Evolutionary conservation across 2,797 vertebrate genomes (phyloP).

Genomic region (Gymnodraco acuticeps): DNA sequence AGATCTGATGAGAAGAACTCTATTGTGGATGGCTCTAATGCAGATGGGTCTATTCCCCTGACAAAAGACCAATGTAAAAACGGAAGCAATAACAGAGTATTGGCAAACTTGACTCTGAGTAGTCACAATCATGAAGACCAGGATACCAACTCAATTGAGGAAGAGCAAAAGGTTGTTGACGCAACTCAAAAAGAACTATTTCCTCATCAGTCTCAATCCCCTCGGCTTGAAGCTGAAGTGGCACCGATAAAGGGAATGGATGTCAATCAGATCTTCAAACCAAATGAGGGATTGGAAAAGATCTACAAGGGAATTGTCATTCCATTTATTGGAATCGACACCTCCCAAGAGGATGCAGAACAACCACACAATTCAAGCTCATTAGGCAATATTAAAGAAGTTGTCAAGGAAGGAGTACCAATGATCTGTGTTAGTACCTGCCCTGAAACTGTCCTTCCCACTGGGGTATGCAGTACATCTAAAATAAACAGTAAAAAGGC

Average conservation of each 20-base stretch:
- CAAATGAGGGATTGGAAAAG: conserved; percentile 24
- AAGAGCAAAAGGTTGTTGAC: conserved; percentile 15
- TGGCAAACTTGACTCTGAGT: neutral
- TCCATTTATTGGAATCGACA: conserved; percentile 50
- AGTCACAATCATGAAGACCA: conserved; percentile 12
- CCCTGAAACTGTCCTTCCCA: conserved; percentile 4
- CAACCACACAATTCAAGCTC: conserved; percentile 4
- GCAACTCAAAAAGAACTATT: conserved; percentile 19
- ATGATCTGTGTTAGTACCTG: conserved; percentile 18
- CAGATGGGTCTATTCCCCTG: neutral
- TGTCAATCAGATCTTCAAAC: neutral
- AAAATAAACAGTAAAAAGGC: conserved; percentile 11
- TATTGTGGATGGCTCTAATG: conserved; percentile 13
- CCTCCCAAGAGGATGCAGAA: conserved; percentile 15
- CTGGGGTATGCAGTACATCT: conserved; percentile 5
- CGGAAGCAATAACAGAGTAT: conserved; percentile 15
- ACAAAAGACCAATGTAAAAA: conserved; percentile 30
- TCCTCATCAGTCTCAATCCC: conserved; percentile 12
- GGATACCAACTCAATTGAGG: conserved; percentile 25
- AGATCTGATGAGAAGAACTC: conserved; percentile 2
- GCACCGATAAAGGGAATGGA: conserved; percentile 6
- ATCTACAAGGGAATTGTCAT: conserved; percentile 18
- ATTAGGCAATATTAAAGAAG: conserved; percentile 24
- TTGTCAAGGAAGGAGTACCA: conserved; percentile 24
- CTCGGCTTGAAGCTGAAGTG: conserved; percentile 20